Evolutionary conservation across 2,888 invertebrate genomes (phyloP).

Genomic region (Bombylius major): DNA sequence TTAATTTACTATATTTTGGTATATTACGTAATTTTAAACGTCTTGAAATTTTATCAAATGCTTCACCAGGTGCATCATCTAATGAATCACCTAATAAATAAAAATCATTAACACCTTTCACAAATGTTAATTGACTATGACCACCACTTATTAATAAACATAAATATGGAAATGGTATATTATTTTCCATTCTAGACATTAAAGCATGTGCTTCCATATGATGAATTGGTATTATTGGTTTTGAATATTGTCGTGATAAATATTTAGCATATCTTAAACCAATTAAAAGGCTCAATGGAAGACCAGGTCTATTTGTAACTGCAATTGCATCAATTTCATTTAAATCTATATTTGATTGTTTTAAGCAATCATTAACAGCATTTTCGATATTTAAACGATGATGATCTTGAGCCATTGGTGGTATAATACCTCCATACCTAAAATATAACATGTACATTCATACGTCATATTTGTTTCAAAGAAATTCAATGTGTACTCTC

Average conservation of each 20-base stretch:
- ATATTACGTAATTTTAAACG: constrained; percentile 70
- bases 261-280: constrained; percentile 74
- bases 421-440: constrained; percentile 65
- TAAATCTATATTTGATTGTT: constrained; percentile 43
- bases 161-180: constrained; percentile 71
- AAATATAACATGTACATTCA: not conserved
- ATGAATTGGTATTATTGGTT: constrained; percentile 89
- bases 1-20: constrained; percentile 48
- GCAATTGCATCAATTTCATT: constrained; percentile 76
- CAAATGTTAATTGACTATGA: constrained; percentile 72
- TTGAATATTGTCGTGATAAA: constrained; percentile 49
- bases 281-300: constrained; percentile 61
- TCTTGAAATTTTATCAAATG: constrained; percentile 85
- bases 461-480: not conserved
- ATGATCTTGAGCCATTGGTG: constrained; percentile 67
- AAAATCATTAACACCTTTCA: constrained; percentile 60
- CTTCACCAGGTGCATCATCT: constrained; percentile 88
- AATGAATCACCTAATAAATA: constrained; percentile 61
- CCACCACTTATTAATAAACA: constrained; percentile 88
- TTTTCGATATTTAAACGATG: constrained; percentile 66
- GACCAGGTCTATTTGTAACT: constrained; percentile 81
- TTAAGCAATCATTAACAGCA: constrained; percentile 57
- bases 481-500: constrained; percentile 13
- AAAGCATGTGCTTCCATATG: constrained; percentile 99
- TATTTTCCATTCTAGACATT: constrained; percentile 62